A percentile compares a stretch with the other conserved stretches of the same genome.
phyloP scores from a whole-genome alignment of 1,140 invertebrate species.

The Diprion similis region DNA sequence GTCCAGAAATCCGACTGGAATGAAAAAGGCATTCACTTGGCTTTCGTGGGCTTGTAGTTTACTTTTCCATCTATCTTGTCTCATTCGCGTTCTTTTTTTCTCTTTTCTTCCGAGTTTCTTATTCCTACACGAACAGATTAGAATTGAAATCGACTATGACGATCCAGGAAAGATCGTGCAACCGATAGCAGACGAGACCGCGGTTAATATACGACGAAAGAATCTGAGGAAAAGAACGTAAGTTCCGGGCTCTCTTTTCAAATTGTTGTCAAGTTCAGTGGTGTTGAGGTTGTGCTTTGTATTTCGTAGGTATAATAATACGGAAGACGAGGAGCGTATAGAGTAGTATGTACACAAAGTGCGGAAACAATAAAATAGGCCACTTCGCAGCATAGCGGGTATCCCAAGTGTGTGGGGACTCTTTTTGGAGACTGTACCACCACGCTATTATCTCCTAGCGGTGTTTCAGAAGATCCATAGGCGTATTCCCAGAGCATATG shows the following conservation, averaged over 20 bases:
- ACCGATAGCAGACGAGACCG: too few relatives aligned
- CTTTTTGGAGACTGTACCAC: slow-evolving; percentile 51
- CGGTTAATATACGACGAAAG: too few relatives aligned
- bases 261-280: too few relatives aligned
- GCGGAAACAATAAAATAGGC: neutral
- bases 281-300: too few relatives aligned
- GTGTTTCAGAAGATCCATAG: slow-evolving; percentile 56
- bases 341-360: neutral
- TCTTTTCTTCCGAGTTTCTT: neutral
- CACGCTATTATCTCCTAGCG: slow-evolving; percentile 57
- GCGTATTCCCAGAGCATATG: slow-evolving; percentile 29
- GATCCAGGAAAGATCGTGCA: too few relatives aligned
- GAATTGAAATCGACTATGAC: neutral
- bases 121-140: neutral
- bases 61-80: too few relatives aligned
- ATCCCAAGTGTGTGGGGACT: slow-evolving; percentile 19
- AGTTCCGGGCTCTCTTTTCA: too few relatives aligned
- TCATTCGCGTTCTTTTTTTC: neutral
- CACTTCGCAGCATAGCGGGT: neutral
- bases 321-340: neutral
- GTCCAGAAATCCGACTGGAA: too few relatives aligned
- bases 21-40: too few relatives aligned
- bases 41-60: too few relatives aligned
- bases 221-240: too few relatives aligned
- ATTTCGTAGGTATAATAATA: too few relatives aligned